Evolutionary conservation across 2,888 invertebrate species (phyloP).

Genomic region (Stomorhina lunata): DNA sequence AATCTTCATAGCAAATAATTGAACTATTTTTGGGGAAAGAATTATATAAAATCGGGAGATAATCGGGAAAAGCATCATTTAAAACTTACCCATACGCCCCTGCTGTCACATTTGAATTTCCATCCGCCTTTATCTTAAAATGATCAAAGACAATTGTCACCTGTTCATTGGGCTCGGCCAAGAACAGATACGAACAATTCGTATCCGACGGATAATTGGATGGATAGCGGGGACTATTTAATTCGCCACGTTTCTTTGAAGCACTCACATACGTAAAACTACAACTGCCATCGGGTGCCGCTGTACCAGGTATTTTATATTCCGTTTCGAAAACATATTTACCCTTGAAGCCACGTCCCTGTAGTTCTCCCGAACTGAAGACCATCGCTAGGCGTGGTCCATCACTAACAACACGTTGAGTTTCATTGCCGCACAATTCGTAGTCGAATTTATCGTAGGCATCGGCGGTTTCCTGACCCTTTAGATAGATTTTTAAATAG

Average conservation of each 20-base stretch:
- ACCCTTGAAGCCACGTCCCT: conserved; percentile 93
- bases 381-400: conserved; percentile 96
- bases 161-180: conserved; percentile 92
- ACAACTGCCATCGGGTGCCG: conserved; percentile 94
- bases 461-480: conserved; percentile 95
- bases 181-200: conserved; percentile 95
- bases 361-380: conserved; percentile 94
- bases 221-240: conserved; percentile 97
- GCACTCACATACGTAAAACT: conserved; percentile 94
- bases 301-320: conserved; percentile 96
- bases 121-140: conserved; percentile 92
- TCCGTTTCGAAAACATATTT: conserved; percentile 84
- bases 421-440: conserved; percentile 93
- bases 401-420: conserved; percentile 91
- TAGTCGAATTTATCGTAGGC: conserved; percentile 96
- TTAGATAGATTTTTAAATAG: conserved; percentile 93
- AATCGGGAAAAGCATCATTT: too few species aligned
- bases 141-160: conserved; percentile 95
- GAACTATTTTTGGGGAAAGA: conserved; percentile 82
- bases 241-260: conserved; percentile 92
- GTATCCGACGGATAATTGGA: conserved; percentile 97
- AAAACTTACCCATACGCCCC: conserved; percentile 86
- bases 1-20: conserved; percentile 92
- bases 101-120: conserved; percentile 86
- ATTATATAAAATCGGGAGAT: neutral